Conservation (phyloP, 2,113 vertebrate species). For the Mesocricetus auratus region DNA sequence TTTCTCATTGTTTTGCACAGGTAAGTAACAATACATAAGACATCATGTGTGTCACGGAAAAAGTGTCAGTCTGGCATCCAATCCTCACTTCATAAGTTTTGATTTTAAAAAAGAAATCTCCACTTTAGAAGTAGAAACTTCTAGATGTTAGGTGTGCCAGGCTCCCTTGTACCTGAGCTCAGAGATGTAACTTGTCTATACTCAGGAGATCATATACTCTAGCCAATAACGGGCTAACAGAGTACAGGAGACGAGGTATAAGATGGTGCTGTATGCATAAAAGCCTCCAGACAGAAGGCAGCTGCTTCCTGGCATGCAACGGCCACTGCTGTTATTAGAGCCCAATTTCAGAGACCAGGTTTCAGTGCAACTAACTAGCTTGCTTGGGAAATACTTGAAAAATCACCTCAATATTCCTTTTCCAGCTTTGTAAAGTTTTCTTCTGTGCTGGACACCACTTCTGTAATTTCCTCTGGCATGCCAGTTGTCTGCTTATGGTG, state of each 20-base stretch:
- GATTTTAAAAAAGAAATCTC: neutral
- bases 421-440: neutral
- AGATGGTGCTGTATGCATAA: too few species aligned
- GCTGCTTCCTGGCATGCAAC: fast-evolving
- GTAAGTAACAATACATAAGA: neutral
- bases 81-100: neutral
- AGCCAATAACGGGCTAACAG: neutral
- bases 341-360: neutral
- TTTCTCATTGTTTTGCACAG: neutral
- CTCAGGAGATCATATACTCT: neutral
- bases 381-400: neutral
- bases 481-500: fast-evolving
- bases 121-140: neutral
- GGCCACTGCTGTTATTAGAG: fast-evolving
- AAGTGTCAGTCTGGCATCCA: neutral
- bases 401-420: neutral
- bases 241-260: fast-evolving
- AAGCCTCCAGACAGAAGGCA: fast-evolving
- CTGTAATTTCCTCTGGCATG: neutral
- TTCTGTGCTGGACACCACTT: fast-evolving
- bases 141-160: neutral
- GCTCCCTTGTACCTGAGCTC: neutral
- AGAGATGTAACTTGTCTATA: neutral
- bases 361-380: neutral
- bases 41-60: too few species aligned